Percentiles rank a stretch among this genome's conserved stretches.
Conservation (phyloP, 30 jellyfish, hydroid and myxozoan species). For the Pelagia noctiluca region DNA sequence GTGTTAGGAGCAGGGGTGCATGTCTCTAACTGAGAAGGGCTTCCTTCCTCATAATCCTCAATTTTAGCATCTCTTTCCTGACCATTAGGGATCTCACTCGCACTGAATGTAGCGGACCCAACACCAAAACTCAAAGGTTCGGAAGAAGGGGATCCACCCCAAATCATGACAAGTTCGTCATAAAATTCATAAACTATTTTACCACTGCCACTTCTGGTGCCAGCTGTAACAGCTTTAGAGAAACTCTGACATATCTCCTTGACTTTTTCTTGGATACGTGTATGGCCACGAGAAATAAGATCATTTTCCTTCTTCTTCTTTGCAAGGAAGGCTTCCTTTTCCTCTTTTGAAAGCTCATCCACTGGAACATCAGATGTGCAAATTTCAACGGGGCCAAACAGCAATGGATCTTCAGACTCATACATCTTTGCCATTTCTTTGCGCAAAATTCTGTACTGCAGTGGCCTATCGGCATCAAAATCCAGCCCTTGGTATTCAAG, state of each 20-base stretch:
- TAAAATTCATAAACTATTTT: constrained; percentile 15
- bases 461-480: constrained; percentile 49
- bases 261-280: constrained; percentile 28
- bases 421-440: constrained; percentile 34
- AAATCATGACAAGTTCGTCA: constrained; percentile 1
- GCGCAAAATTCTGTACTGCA: not conserved
- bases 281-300: not conserved
- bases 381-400: not conserved
- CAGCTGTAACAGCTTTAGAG: constrained; percentile 27
- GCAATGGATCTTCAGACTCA: not conserved
- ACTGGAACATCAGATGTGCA: not conserved
- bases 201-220: constrained; percentile 42
- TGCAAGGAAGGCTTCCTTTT: not conserved
- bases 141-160: not conserved
- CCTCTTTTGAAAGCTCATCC: constrained; percentile 7
- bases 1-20: too few relatives aligned
- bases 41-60: too few relatives aligned
- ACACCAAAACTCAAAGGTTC: not conserved
- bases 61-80: too few relatives aligned
- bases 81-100: too few relatives aligned
- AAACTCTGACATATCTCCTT: constrained; percentile 49
- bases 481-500: constrained; percentile 16
- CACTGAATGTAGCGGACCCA: too few relatives aligned
- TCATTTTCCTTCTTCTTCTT: not conserved
- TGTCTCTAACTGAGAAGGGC: too few relatives aligned